phyloP scores from a whole-genome alignment of 2,113 vertebrate species.

The Myodes glareolus region DNA sequence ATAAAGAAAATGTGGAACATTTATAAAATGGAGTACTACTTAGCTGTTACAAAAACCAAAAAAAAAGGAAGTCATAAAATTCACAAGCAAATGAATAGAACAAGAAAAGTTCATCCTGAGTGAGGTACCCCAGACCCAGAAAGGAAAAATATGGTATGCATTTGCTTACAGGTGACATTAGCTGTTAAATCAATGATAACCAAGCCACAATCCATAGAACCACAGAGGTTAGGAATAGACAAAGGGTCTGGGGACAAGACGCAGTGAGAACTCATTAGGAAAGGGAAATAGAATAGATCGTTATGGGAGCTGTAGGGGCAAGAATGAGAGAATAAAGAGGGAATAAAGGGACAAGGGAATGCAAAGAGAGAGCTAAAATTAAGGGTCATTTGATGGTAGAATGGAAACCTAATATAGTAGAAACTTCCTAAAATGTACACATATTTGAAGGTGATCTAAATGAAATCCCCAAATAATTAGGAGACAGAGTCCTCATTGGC shows the following conservation, averaged over 20 bases:
- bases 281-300: background rate
- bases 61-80: background rate
- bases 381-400: background rate
- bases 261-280: background rate
- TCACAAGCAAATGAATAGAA: background rate
- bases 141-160: background rate
- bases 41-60: background rate
- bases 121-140: background rate
- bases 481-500: background rate
- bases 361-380: background rate
- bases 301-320: background rate
- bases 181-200: background rate
- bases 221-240: background rate
- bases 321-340: background rate
- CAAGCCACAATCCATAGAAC: background rate
- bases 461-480: background rate
- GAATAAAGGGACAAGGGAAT: background rate
- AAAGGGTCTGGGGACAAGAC: background rate
- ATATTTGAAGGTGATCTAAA: background rate
- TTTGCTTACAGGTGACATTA: background rate
- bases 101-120: background rate
- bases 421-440: background rate
- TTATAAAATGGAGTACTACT: background rate
- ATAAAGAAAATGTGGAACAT: background rate
- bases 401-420: background rate